Conservation (phyloP, 2,888 invertebrate species). For the Epinotia demarniana region DNA sequence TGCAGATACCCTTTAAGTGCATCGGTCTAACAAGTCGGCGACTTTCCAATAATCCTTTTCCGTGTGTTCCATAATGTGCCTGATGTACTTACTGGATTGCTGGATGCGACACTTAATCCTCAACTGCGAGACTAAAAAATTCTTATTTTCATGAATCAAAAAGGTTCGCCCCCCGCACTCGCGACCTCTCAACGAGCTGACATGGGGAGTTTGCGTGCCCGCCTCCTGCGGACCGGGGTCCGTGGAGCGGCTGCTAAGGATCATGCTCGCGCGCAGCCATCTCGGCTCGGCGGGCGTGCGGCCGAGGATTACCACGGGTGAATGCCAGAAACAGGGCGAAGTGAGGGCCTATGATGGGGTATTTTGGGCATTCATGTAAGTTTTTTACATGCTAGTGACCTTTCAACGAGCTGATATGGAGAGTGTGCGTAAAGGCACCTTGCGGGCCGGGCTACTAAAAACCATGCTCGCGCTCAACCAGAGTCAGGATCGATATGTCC, state of each 20-base stretch:
- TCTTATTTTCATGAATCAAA: constrained; percentile 27
- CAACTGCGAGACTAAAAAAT: neutral
- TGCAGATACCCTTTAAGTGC: too few species aligned
- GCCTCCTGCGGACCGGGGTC: constrained; percentile 70
- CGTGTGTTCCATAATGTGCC: too few species aligned
- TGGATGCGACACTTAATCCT: neutral
- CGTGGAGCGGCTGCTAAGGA: constrained; percentile 63
- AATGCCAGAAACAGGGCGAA: constrained; percentile 65
- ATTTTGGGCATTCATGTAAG: constrained; percentile 72
- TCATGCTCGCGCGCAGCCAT: constrained; percentile 71
- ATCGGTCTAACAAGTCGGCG: too few species aligned
- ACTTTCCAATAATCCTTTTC: too few species aligned
- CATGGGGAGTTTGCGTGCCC: constrained; percentile 85
- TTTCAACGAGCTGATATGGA: too few species aligned
- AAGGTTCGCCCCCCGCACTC: constrained; percentile 66
- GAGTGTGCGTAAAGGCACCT: too few species aligned
- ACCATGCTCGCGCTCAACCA: too few species aligned
- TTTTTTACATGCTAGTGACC: constrained; percentile 25
- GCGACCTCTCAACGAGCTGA: constrained; percentile 71
- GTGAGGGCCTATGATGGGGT: constrained; percentile 59
- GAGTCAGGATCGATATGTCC: too few species aligned
- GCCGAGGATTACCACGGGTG: constrained; percentile 63
- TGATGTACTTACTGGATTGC: neutral
- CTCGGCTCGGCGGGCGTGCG: constrained; percentile 70
- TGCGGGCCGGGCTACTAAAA: too few species aligned